Base-by-base conservation (phyloP, 1,140 invertebrate species). In the Campoletis sonorensis region DNA sequence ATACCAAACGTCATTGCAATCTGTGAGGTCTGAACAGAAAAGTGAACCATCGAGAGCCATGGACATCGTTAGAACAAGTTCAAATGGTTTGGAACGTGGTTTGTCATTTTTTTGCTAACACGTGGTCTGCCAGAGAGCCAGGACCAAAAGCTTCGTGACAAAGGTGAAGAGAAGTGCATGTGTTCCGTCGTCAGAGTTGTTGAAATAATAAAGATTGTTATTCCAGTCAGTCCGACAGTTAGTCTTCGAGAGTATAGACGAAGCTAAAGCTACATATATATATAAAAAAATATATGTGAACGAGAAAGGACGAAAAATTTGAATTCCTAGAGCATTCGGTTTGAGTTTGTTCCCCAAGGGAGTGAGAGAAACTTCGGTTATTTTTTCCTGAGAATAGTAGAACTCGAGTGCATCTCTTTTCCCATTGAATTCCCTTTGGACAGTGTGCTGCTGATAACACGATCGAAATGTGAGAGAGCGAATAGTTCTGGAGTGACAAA, bases 161-260 rank as follows among this genome's bases (percentile, higher is more conserved):
- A 86, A 85, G 84, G 82, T 83, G 81, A 76, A 80, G 79, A 26
- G 79, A 54, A 58, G 54, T 51, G 4, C 51, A 23, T 72, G 23
- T 78, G 73, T 75, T 81, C 76, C 58, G 27, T 51, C 84, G 82
- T 76, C 85, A 72, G 77, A 86, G 83, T 89, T 86, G 88, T 87
- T 90, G 86, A 89, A 90, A 90, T 89, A 90, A 90, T 90, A 90
- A 90, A 90, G 84, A 84, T 87, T 90, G 88, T 88, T 90, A 89
- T 90, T 88, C 80, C 81, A 84, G 82, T 82, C 81, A 80, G 84
- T 80, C 84, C 79, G 85, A 86, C 83, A 84, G 82, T 78, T 77
- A 51, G 27, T 30, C 84, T 64, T 45, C 54, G 30, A 33, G 21
- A 10, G 49, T 61, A n/a, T n/a, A 16, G 30, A 64, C 51, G 54